These are phyloP conservation scores for Bombylius discolor DNA, from an alignment of 2,888 invertebrate species.

Conservation along the genomic window DNA sequence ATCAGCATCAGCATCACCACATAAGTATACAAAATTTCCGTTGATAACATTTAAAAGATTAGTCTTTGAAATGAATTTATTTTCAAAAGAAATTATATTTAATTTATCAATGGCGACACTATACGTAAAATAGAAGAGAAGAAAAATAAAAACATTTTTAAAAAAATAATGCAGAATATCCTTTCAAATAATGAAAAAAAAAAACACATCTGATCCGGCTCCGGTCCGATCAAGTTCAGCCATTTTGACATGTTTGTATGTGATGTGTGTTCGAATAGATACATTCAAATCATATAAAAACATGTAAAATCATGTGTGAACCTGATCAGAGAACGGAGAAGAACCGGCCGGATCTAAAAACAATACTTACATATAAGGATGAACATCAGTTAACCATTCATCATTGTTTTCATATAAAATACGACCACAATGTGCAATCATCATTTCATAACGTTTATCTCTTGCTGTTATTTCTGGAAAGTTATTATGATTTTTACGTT, in stretches of 20 bases:
- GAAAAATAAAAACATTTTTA: too few species aligned
- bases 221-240: too few species aligned
- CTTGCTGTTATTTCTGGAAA: constrained; percentile 38
- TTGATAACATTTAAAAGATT: constrained; percentile 25
- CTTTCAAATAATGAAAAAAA: too few species aligned
- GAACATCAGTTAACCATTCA: constrained; percentile 39
- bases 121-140: constrained; percentile 6
- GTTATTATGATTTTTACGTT: constrained; percentile 16
- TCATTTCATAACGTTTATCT: constrained; percentile 44
- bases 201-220: too few species aligned
- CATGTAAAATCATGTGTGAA: too few species aligned
- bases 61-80: constrained; percentile 10
- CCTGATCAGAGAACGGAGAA: too few species aligned
- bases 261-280: too few species aligned
- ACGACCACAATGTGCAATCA: constrained; percentile 54
- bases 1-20: constrained; percentile 32
- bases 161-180: constrained; percentile 5
- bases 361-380: constrained; percentile 46
- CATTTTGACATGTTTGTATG: too few species aligned
- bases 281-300: too few species aligned
- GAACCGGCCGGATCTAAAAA: too few species aligned
- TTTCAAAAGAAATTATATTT: constrained; percentile 18
- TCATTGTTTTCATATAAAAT: constrained; percentile 25
- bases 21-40: constrained; percentile 32
- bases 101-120: constrained; percentile 23